A percentile compares a stretch with the other conserved stretches of the same genome.
Evolutionary conservation across 2,888 invertebrate genomes (phyloP).

Genomic region (Caenorhabditis sp.): DNA sequence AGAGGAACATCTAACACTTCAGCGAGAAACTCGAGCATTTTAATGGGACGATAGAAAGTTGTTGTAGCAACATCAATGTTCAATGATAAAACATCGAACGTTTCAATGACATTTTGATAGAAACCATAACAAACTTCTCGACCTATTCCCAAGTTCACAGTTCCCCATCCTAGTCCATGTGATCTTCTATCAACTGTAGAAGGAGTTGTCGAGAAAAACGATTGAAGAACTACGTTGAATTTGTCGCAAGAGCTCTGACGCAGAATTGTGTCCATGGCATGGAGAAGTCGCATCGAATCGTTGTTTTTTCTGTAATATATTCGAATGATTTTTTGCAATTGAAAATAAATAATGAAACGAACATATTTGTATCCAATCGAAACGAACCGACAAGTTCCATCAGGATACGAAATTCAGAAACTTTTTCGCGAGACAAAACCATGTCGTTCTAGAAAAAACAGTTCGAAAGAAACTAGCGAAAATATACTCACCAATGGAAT

Average conservation of each 20-base stretch:
- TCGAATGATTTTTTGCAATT: not conserved
- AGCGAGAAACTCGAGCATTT: conserved; percentile 30
- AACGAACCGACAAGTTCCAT: conserved; percentile 11
- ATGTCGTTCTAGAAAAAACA: conserved; percentile 4
- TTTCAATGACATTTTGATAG: conserved; percentile 33
- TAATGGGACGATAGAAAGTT: conserved; percentile 33
- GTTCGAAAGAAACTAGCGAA: no score
- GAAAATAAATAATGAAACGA: not conserved
- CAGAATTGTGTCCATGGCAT: conserved; percentile 35
- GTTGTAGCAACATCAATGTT: conserved; percentile 39
- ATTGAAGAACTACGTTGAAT: conserved; percentile 28
- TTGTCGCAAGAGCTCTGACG: conserved; percentile 19
- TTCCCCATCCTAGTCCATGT: conserved; percentile 30
- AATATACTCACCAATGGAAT: not conserved
- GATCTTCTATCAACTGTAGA: not conserved
- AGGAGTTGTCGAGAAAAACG: conserved; percentile 29
- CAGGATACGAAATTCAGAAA: conserved; percentile 8
- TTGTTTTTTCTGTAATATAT: not conserved
- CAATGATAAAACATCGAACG: conserved; percentile 18
- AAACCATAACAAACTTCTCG: conserved; percentile 41
- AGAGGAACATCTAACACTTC: conserved; percentile 31
- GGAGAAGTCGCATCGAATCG: conserved; percentile 2
- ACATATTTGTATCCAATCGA: conserved; percentile 13
- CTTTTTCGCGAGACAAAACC: conserved; percentile 7
- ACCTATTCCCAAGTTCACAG: conserved; percentile 31